Evolutionary conservation across 2,113 vertebrate species (phyloP), one percentile per base, ranked within the genome.

Genomic region (Falco punctatus): DNA sequence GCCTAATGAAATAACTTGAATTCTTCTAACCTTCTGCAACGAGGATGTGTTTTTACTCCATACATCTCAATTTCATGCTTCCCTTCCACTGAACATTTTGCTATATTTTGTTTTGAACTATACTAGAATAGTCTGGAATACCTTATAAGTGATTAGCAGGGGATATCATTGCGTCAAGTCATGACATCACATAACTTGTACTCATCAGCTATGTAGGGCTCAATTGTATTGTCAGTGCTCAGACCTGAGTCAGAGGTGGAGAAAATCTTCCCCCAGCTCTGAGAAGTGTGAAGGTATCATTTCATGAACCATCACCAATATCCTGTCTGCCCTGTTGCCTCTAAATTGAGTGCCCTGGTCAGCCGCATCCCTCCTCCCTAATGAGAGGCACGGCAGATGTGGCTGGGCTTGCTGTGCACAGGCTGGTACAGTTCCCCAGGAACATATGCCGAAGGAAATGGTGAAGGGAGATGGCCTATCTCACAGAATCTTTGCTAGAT

Each of bases 1-100:
- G 24, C 24, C 30, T 89, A 86, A 88, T 79, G 83, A 71, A 92
- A 87, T 52, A 94, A 52, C 61, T 65, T 44, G 65, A 52, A 23
- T 91, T 94, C 86, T 93, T 65, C 72, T 88, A 83, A 61, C 72
- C 88, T 94, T 69, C 81, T 87, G 44, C 52, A 88, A 79, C 4
- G 40, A 79, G n/a, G 28, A 75, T 14, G 17, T 86, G 54, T 40
- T 94, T 86, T 86, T 79, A 75, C 55, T 90, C 30, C 61, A 64
- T 28, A 52, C 30, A 46, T 81, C 57, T 92, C 86, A 84, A 35
- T 86, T 84, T 86, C 27, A 15, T 32, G 27, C 52, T 35, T 70
- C 20, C 2, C 15, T 92, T 72, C 17, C 52, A 86, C 10, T 9
- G 44, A 92, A 67, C 1, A 38, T 58, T 89, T 90, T 90, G 16